Percentiles rank a stretch among this genome's conserved stretches.
Conservation (phyloP, 1,140 invertebrate species). For the Gryon sp. region DNA sequence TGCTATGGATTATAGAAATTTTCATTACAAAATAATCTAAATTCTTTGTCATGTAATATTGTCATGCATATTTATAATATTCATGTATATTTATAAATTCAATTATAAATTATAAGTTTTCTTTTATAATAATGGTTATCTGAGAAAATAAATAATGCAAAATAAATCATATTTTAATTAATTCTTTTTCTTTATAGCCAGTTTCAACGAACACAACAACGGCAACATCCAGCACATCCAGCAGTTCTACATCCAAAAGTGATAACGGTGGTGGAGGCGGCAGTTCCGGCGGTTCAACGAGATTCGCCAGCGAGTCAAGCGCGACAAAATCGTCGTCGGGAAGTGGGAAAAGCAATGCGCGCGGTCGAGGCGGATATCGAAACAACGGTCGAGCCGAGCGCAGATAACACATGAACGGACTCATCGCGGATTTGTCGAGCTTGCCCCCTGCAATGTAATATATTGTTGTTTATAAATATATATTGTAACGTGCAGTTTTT, state of each 20-base stretch:
- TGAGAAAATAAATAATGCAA: too few relatives aligned
- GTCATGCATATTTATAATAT: too few relatives aligned
- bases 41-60: too few relatives aligned
- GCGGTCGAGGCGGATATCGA: slow-evolving; percentile 79
- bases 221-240: slow-evolving; percentile 67
- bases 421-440: slow-evolving; percentile 7
- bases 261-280: slow-evolving; percentile 76
- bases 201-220: slow-evolving; percentile 70
- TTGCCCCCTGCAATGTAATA: background rate
- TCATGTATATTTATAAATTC: too few relatives aligned
- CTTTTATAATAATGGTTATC: too few relatives aligned
- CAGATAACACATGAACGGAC: slow-evolving; percentile 77
- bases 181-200: slow-evolving; percentile 56
- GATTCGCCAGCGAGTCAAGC: slow-evolving; percentile 67
- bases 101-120: too few relatives aligned
- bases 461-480: slow-evolving; percentile 13
- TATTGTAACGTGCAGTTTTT: too few relatives aligned
- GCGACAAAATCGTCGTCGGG: slow-evolving; percentile 71
- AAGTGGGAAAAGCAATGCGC: slow-evolving; percentile 79
- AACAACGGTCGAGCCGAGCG: slow-evolving; percentile 78
- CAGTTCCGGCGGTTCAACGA: slow-evolving; percentile 65
- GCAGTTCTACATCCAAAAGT: slow-evolving; percentile 76
- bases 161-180: too few relatives aligned
- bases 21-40: too few relatives aligned
- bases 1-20: too few relatives aligned